Conservation (phyloP, 2,888 invertebrate species). For the Cerastis leucographa region DNA sequence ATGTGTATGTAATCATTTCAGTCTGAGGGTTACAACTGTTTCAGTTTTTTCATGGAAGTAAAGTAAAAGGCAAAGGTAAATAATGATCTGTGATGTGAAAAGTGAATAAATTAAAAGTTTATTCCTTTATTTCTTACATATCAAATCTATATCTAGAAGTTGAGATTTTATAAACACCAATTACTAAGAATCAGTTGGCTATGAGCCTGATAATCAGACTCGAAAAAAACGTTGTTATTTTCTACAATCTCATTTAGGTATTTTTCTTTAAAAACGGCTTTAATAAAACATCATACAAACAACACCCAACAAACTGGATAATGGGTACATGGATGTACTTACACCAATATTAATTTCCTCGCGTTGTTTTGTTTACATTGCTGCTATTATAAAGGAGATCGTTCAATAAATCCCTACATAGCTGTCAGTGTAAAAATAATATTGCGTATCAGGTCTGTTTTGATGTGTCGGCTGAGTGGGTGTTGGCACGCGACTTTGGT, state of each 20-base stretch:
- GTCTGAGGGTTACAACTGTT: neutral
- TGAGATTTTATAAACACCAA: neutral
- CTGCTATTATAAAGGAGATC: slow-evolving; percentile 63
- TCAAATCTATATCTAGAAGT: neutral
- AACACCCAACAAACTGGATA: slow-evolving; percentile 16
- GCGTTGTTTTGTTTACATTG: slow-evolving; percentile 63
- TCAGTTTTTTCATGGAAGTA: neutral
- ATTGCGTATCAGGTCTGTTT: slow-evolving; percentile 78
- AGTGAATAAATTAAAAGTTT: neutral
- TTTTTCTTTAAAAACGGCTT: neutral
- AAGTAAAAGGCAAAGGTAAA: neutral
- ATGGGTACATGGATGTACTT: slow-evolving; percentile 42
- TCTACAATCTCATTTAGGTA: neutral
- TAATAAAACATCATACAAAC: slow-evolving; percentile 23
- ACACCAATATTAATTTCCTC: slow-evolving; percentile 66
- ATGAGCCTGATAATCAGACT: neutral
- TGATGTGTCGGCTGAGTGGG: slow-evolving; percentile 79
- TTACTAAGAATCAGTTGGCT: neutral
- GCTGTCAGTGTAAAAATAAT: slow-evolving; percentile 74
- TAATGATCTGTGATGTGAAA: neutral
- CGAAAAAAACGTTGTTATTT: neutral
- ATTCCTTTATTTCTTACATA: neutral
- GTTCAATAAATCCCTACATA: slow-evolving; percentile 68
- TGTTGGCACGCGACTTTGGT: slow-evolving; percentile 76
- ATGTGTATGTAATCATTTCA: slow-evolving; percentile 7